A percentile compares a stretch with the other conserved stretches of the same genome.
Conservation (phyloP, 2,797 vertebrate genomes). For the Rachycentron canadum region DNA sequence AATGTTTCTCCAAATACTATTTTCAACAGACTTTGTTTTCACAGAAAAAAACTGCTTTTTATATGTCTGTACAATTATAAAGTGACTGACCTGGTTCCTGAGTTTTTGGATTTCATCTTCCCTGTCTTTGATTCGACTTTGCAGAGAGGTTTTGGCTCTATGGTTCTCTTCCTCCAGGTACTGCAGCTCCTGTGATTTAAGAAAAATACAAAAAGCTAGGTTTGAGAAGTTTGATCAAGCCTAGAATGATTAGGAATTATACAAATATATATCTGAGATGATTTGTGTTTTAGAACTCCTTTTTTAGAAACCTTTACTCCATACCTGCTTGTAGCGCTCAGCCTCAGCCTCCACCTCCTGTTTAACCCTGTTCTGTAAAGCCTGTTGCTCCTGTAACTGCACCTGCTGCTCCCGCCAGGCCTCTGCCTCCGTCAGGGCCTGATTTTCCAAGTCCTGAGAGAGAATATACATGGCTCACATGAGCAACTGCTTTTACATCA, state of each 20-base stretch:
- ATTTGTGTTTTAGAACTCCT: background rate
- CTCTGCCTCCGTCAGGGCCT: conserved; percentile 92
- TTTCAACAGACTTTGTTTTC: background rate
- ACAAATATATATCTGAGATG: background rate
- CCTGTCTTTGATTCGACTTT: conserved; percentile 94
- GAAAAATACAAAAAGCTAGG: background rate
- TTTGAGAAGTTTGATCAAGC: background rate
- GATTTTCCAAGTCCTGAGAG: conserved; percentile 91
- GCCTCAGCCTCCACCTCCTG: conserved; percentile 93
- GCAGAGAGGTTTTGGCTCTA: conserved; percentile 91
- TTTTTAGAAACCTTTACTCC: background rate
- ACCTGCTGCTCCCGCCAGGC: conserved; percentile 91
- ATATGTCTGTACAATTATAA: background rate
- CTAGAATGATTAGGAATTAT: background rate
- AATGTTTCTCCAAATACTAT: background rate
- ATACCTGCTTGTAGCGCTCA: conserved; percentile 94
- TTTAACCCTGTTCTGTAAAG: conserved; percentile 85
- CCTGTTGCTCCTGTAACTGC: conserved; percentile 91
- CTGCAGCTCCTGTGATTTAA: conserved; percentile 88
- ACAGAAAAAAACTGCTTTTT: background rate
- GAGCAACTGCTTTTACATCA: background rate
- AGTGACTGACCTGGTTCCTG: conserved; percentile 92
- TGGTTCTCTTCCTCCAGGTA: conserved; percentile 95
- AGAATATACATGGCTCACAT: background rate
- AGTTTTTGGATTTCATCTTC: conserved; percentile 99